Evolutionary conservation across 2,888 invertebrate species (phyloP), one percentile per base, ranked within the genome.

Genomic region (Amorpha juglandis): DNA sequence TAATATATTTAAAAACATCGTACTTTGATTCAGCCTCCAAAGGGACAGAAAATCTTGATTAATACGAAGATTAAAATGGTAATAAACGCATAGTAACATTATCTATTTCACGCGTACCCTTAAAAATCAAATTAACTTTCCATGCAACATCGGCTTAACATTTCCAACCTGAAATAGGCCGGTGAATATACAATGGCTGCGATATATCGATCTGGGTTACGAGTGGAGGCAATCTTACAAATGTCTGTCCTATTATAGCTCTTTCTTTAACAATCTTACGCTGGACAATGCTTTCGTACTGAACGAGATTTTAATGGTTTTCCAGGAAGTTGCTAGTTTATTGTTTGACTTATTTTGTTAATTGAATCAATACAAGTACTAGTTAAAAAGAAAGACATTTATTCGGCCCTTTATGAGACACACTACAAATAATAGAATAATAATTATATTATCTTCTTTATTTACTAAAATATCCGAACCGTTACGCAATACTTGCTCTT

Each of bases 181-280:
- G 77, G 79, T 86, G 88, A 89, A 89, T 90, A 86, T 83, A 89
- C 87, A 88, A 89, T 89, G 87, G 78, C 80, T 77, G 80, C 80
- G 79, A 83, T 79, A 79, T 82, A 85, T 82, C 83, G 84, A 85
- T 83, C 82, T 74, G 77, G 71, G 71, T 70, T 76, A 76, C 79
- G 75, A 80, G 76, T 82, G 73, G 74, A 79, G 80, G 80, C 83
- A 83, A 84, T 84, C 85, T 84, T 83, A 84, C 81, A 83, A 82
- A 82, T 83, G 81, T 78, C 75, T 80, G 77, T 76, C 75, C 76
- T 80, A 78, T 83, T 82, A 83, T 75, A 81, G 79, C 74, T 79
- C 74, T 80, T 81, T 81, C 82, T 82, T 80, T 80, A 81, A 81
- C 79, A 78, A 77, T 75, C 75, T 78, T 81, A 75, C 67, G 71